A percentile compares a stretch with the other conserved stretches of the same genome.
phyloP scores from a whole-genome alignment of 2,113 vertebrate genomes.

The Psilopogon haemacephalus region DNA sequence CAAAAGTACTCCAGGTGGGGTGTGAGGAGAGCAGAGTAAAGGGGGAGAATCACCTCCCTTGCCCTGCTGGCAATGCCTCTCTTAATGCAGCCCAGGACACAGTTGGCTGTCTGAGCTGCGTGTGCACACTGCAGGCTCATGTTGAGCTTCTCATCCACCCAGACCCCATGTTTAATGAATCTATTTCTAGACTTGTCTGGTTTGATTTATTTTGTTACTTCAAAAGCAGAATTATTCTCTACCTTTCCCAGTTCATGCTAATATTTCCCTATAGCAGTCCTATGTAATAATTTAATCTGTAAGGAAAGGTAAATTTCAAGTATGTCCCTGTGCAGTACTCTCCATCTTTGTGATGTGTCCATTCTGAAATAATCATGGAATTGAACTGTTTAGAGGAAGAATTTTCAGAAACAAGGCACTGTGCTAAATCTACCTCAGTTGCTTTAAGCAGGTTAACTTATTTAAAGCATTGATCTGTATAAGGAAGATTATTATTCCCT shows the following conservation, averaged over 20 bases:
- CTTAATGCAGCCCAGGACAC: no score
- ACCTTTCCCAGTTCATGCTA: not conserved
- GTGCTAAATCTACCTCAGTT: not conserved
- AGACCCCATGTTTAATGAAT: not conserved
- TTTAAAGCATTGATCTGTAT: not conserved
- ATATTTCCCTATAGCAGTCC: not conserved
- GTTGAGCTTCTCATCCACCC: no score
- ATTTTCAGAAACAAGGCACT: not conserved
- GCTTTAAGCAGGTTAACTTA: not conserved
- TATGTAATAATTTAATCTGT: not conserved
- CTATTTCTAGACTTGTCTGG: not conserved
- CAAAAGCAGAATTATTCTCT: not conserved
- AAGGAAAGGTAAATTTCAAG: not conserved
- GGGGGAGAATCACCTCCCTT: no score
- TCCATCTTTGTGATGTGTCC: not conserved
- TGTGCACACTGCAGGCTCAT: no score
- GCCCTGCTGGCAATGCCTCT: no score
- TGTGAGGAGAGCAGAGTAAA: no score
- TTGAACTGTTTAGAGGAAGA: not conserved
- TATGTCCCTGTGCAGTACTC: not conserved
- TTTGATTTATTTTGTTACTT: conserved; percentile 1
- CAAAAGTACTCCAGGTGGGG: no score
- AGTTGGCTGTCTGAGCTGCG: no score
- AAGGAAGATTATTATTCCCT: not conserved
- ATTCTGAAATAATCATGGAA: not conserved